Base-by-base conservation (phyloP, 2,888 invertebrate genomes). In the Acrocera orbiculus region DNA sequence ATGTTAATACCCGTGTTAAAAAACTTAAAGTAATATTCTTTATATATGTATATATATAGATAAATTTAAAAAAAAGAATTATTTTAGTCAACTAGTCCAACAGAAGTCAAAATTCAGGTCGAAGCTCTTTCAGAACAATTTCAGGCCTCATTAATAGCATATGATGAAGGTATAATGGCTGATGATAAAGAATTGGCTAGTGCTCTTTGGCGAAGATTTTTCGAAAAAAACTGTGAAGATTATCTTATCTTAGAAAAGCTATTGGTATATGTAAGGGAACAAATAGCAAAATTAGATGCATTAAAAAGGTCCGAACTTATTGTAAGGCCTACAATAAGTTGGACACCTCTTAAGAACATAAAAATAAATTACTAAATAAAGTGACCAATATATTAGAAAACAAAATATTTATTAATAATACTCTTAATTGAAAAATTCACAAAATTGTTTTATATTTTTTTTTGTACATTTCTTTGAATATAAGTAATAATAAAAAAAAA, bases 171-270 rank as follows among this genome's bases (percentile, higher is more conserved):
- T 3, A 56, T 89, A 11, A 62, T 72, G 45, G 65, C 67, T 10
- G 73, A 78, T 50, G 92, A 92, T 51, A 70, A 64, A 46, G 63
- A 76, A 5, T 54, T 92, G 42, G 87, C 90, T 19, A 73, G 72
- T 15, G 82, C 87, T 0, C 47, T 92, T 10, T 92, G 92, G 92
- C 69, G 83, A 43, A 68, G 82, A 41, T 72, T 90, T 52, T 82
- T 83, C 47, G 69, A 69, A 43, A 65, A 67, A 45, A 61, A 70
- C 25, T 66, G 72, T 46, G 64, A 69, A n/a, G 66, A 76, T 47
- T 71, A 74, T 10, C 65, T 66, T 42, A 52, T 70, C 38, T 48
- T 90, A 38, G 85, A 83, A 47, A 64, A 59, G 33, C 56, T 87
- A 46, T 70, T 89, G 1, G 67, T 67, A 49, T 85, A 82, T 50